Evolutionary conservation across 2,888 invertebrate species (phyloP), one percentile per base, ranked within the genome.

Genomic region (Drosophila barbarae): DNA sequence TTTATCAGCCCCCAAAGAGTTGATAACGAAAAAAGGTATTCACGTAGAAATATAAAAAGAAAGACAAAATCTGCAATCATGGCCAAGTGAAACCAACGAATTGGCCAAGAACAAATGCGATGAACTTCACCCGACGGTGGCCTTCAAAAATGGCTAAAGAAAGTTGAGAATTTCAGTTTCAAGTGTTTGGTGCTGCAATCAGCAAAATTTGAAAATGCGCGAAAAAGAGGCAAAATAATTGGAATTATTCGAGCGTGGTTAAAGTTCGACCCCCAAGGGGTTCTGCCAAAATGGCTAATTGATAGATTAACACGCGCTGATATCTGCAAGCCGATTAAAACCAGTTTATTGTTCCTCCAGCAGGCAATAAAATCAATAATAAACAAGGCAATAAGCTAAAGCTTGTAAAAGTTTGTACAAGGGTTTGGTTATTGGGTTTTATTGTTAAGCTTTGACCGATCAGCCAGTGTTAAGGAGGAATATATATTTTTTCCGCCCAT

Each of bases 111-210:
- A 58, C 52, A 36, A 63, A 50, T 57, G 36, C 68, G 50, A 52
- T 75, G 71, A 77, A 73, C 80, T 77, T 77, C 73, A 73, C 38
- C 42, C 39, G 26, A 38, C 65, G 34, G 39, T 69, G 77, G 44
- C 81, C 77, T 68, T 80, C 51, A 77, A 64, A 52, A 13, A 10
- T 55, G 51, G 52, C 65, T 46, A 66, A 73, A 79, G 42, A 64
- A 69, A 47, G 51, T 47, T 32, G 61, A 71, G 53, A 58, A 77
- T 53, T 75, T 53, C 46, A 39, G 56, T 36, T 44, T 50, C 21
- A 44, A 72, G 44, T 54, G 7, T 3, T 3, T 13, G 50, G 70
- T 57, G 57, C 74, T 57, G 65, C 50, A 63, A 71, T 79, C 69
- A 65, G 71, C 78, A 68, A 38, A 69, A 53, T 44, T 34, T 32